Conservation (phyloP, 2,113 vertebrate genomes). For the Dipodomys ordii region DNA sequence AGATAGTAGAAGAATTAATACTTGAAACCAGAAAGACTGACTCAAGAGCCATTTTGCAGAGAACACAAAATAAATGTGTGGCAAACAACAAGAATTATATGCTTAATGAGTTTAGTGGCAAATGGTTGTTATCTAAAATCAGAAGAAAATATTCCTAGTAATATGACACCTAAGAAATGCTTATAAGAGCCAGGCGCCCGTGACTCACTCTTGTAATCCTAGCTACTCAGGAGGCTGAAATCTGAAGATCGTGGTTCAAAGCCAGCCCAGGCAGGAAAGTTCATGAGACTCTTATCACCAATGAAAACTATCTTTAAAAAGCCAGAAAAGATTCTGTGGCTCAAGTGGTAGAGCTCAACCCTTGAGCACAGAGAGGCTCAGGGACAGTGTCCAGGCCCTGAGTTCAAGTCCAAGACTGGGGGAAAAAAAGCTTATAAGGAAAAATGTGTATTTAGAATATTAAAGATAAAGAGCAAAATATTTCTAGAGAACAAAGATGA, state of each 20-base stretch:
- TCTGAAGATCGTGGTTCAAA: no score
- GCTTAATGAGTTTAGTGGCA: background rate
- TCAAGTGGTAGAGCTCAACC: no score
- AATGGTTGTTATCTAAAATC: slow-evolving; percentile 1
- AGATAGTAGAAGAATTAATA: background rate
- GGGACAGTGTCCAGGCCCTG: no score
- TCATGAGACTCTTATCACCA: no score
- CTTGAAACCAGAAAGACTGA: slow-evolving; percentile 21
- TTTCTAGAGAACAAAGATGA: background rate
- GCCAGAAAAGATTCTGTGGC: no score
- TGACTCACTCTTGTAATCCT: no score
- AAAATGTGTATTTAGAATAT: slow-evolving; percentile 10
- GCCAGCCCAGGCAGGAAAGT: no score
- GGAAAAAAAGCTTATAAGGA: background rate
- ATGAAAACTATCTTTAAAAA: no score
- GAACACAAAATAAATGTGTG: slow-evolving; percentile 37
- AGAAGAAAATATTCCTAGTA: background rate
- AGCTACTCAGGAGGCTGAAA: no score
- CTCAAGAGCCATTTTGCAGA: background rate
- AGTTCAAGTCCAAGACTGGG: no score
- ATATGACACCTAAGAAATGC: background rate
- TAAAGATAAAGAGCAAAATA: background rate
- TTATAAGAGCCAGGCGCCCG: background rate
- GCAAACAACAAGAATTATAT: background rate
- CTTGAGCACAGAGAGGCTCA: no score